Evolutionary conservation across 2,797 vertebrate genomes (phyloP).

Genomic region (Cuniculus paca): DNA sequence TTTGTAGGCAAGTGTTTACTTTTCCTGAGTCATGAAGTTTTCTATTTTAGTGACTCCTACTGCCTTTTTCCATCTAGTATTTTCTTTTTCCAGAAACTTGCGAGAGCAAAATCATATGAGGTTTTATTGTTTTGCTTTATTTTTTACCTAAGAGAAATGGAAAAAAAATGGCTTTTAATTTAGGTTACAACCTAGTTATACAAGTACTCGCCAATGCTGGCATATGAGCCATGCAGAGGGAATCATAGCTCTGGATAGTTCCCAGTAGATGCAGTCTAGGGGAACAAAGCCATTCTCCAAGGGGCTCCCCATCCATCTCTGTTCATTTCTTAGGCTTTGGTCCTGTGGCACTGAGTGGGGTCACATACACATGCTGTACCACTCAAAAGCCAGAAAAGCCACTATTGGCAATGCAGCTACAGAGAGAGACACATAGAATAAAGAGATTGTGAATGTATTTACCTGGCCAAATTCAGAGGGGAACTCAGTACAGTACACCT

Average conservation of each 20-base stretch:
- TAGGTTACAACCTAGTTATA: not conserved
- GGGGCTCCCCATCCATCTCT: not conserved
- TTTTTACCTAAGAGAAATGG: not conserved
- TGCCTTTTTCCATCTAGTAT: not conserved
- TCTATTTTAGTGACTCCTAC: not conserved
- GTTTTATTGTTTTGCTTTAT: not conserved
- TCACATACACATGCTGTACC: not conserved
- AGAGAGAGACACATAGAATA: slow-evolving; percentile 76
- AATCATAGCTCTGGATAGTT: not conserved
- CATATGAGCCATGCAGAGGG: not conserved
- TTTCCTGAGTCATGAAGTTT: not conserved
- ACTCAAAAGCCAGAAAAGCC: slow-evolving; percentile 76
- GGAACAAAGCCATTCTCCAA: not conserved
- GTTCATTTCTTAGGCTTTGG: not conserved
- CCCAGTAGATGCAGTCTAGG: not conserved
- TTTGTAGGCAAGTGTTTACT: not conserved
- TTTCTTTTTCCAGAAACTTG: not conserved
- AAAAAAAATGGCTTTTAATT: not conserved
- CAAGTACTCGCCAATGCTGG: not conserved
- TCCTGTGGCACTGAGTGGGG: not conserved
- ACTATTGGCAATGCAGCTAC: slow-evolving; percentile 60
- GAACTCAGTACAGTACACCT: slow-evolving; percentile 59
- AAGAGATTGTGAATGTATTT: slow-evolving; percentile 71
- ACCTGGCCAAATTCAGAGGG: slow-evolving; percentile 78
- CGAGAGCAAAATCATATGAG: not conserved